A percentile compares a stretch with the other conserved stretches of the same genome.
Evolutionary conservation across 1,140 invertebrate species (phyloP).

Genomic region (Atta cephalotes): DNA sequence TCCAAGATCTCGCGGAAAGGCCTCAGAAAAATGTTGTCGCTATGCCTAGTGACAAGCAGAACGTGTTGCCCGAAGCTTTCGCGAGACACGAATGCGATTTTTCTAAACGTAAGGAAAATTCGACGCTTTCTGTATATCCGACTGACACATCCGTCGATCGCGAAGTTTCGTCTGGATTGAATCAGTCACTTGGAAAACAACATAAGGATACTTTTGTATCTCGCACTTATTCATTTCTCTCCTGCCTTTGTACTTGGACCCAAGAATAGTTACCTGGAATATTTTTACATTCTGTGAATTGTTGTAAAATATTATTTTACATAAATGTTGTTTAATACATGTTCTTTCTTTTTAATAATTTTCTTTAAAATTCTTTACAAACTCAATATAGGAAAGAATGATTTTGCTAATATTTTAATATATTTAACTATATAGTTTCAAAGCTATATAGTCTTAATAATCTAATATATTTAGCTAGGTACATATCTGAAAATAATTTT

Average conservation of each 20-base stretch:
- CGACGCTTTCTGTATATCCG: slow-evolving; percentile 26
- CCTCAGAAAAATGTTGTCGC: slow-evolving; percentile 48
- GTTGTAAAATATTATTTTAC: too few species aligned
- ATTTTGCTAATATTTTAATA: too few species aligned
- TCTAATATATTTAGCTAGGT: too few species aligned
- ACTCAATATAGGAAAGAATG: too few species aligned
- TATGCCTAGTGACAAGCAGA: slow-evolving; percentile 16
- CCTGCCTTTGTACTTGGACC: background rate
- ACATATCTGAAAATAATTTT: too few species aligned
- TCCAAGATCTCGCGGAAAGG: slow-evolving; percentile 19
- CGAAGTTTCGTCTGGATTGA: slow-evolving; percentile 26
- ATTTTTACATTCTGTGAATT: too few species aligned
- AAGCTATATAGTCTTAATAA: too few species aligned
- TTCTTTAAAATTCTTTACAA: too few species aligned
- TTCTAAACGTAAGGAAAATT: slow-evolving; percentile 33
- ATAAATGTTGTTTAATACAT: too few species aligned
- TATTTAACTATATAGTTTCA: too few species aligned
- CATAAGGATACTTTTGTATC: background rate
- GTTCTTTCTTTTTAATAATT: too few species aligned
- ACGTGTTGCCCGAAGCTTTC: slow-evolving; percentile 42
- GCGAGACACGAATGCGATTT: slow-evolving; percentile 44
- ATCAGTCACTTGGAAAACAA: slow-evolving; percentile 22
- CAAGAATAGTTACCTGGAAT: too few species aligned
- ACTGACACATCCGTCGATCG: slow-evolving; percentile 16
- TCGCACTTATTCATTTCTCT: background rate